Evolutionary conservation across 2,113 vertebrate species (phyloP).

Genomic region (Cheirogaleus medius): DNA sequence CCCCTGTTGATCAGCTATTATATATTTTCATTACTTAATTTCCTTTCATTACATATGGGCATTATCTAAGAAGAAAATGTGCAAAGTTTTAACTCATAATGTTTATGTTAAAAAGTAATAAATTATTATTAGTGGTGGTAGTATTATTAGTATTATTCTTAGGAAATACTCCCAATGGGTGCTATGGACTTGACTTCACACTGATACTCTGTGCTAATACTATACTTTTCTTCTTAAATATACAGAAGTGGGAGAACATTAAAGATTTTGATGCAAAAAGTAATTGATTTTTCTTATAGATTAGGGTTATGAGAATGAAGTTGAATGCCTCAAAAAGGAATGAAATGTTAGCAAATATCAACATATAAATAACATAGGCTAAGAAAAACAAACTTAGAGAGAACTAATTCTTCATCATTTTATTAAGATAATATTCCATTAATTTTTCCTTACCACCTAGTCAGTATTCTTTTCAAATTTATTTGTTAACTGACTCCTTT

Average conservation of each 20-base stretch:
- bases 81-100: neutral
- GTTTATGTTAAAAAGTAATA: conserved; percentile 1
- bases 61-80: conserved; percentile 33
- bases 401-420: neutral
- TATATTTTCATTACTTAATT: conserved; percentile 42
- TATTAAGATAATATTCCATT: neutral
- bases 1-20: neutral
- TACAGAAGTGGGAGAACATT: neutral
- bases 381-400: neutral
- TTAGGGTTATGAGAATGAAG: neutral
- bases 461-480: neutral
- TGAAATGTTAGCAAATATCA: neutral
- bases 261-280: neutral
- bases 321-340: neutral
- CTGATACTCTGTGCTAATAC: neutral
- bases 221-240: neutral
- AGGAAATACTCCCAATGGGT: neutral
- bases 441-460: neutral
- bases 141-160: neutral
- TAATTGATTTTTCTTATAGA: neutral
- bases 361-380: neutral
- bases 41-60: neutral
- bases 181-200: neutral
- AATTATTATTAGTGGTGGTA: neutral
- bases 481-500: neutral